Evolutionary conservation across 2,113 vertebrate species (phyloP).

Genomic region (Mionectes macconnelli): DNA sequence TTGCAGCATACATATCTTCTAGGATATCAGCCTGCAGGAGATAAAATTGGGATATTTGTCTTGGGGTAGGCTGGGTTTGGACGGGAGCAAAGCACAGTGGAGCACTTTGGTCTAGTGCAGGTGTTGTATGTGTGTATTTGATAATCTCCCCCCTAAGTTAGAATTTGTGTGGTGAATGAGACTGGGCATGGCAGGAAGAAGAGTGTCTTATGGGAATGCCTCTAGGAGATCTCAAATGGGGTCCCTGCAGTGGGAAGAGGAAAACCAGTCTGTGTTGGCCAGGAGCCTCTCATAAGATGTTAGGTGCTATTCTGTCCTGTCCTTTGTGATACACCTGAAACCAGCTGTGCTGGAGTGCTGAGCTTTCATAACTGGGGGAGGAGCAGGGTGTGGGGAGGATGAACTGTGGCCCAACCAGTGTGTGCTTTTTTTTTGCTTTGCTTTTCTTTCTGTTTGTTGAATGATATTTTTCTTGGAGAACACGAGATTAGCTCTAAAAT

Average conservation of each 20-base stretch:
- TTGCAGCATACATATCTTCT: background rate
- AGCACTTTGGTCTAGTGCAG: background rate
- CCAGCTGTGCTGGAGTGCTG: background rate
- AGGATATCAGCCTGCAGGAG: background rate
- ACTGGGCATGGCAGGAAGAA: background rate
- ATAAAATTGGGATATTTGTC: background rate
- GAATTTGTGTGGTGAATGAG: background rate
- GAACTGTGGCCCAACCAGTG: background rate
- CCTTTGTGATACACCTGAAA: background rate
- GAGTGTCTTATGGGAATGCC: background rate
- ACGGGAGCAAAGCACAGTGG: background rate
- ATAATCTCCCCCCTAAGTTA: background rate
- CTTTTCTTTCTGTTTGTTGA: background rate
- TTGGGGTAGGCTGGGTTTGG: background rate
- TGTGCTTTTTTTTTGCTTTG: background rate
- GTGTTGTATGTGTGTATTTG: background rate
- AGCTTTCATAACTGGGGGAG: background rate
- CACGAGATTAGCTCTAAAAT: slow-evolving; percentile 1
- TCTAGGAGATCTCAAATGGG: background rate
- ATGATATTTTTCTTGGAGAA: background rate
- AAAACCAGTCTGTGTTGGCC: background rate
- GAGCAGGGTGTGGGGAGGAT: background rate
- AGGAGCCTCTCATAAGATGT: background rate
- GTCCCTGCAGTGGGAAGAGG: background rate
- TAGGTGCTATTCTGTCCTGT: background rate